Evolutionary conservation across 2,797 vertebrate genomes (phyloP), one percentile per base, ranked within the genome.

Genomic region (Muscicapa comitata): DNA sequence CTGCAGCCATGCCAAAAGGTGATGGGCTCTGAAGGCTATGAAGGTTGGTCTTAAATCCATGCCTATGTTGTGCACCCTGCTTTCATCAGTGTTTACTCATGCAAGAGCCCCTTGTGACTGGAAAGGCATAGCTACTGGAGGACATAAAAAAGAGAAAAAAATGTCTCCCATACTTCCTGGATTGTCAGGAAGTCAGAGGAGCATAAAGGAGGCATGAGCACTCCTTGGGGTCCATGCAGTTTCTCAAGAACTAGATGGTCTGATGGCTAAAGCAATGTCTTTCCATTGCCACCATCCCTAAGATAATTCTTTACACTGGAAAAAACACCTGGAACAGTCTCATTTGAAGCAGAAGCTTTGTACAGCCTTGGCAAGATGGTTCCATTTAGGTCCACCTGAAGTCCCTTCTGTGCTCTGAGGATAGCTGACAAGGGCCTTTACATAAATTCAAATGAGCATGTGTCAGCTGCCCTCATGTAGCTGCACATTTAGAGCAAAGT

Each of bases 141-240:
- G 51, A 79, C 10, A 16, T 23, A 20, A 63, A 74, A 71, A 83
- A 62, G 18, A 26, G 80, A 87, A 48, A 55, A 81, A 62, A 86
- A 66, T 6, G 11, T 51, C 33, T 68, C 54, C 17, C 9, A 2
- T 10, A 23, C 57, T 84, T 54, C 63, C 51, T 51, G 47, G 54
- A 13, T 61, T 86, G 62, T 66, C 73, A 62, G n/a, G 37, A 72
- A 85, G 45, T 68, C 61, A 81, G 19, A 26, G 10, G 9, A 79
- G 35, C 38, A 53, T 0, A 1, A 42, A 63, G 37, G 13, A 47
- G 16, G 7, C 1, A 2, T 7, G n/a, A 66, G 6, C 1, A 4
- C 24, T 78, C 50, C 57, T 13, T 3, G 0, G 20, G 16, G 28
- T 43, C 28, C 17, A 53, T 0, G 0, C 15, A 35, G 13, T 43